A percentile compares a stretch with the other conserved stretches of the same genome.
phyloP scores from a whole-genome alignment of 2,888 invertebrate species.

The Platycheirus rosarum region DNA sequence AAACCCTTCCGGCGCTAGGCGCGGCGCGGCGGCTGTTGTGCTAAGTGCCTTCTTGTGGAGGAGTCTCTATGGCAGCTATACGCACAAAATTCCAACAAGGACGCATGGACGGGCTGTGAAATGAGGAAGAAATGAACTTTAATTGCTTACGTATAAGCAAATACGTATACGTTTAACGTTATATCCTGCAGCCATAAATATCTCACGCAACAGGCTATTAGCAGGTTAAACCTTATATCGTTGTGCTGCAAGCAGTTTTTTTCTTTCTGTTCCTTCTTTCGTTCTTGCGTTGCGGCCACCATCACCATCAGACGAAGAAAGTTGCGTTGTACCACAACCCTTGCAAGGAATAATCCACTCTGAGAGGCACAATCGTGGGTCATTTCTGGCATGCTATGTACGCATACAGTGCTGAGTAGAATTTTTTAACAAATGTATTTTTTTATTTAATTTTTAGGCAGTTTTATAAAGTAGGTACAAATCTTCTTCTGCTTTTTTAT shows the following conservation, averaged over 20 bases:
- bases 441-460: neutral
- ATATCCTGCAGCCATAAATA: constrained; percentile 69
- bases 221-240: constrained; percentile 51
- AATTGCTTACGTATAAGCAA: constrained; percentile 71
- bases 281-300: neutral
- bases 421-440: constrained; percentile 2
- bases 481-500: too few relatives aligned
- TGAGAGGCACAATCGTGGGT: constrained; percentile 20
- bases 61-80: neutral
- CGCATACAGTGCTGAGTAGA: neutral
- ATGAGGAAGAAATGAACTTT: constrained; percentile 46
- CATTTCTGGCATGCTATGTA: constrained; percentile 5
- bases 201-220: constrained; percentile 71
- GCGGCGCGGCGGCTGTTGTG: too few relatives aligned
- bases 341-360: constrained; percentile 21
- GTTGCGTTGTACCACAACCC: constrained; percentile 40
- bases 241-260: constrained; percentile 13
- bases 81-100: constrained; percentile 34
- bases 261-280: neutral
- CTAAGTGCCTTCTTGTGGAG: neutral
- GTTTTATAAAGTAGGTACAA: too few relatives aligned
- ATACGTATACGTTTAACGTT: constrained; percentile 59
- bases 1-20: constrained; percentile 68
- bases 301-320: too few relatives aligned
- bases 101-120: constrained; percentile 8